Conservation (phyloP, 2,113 vertebrate genomes). For the Cynocephalus volans region DNA sequence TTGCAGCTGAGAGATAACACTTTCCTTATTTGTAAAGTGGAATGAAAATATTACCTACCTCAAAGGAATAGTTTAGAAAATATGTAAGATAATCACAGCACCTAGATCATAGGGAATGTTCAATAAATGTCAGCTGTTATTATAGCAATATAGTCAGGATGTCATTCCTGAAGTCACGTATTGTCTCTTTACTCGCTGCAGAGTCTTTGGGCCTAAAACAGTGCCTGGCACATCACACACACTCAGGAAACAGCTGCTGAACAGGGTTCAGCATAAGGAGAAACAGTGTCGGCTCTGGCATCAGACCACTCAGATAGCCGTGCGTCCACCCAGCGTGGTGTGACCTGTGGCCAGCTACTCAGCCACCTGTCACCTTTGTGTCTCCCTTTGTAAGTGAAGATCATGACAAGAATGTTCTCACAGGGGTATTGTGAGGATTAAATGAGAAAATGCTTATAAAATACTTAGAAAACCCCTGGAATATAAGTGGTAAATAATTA, state of each 20-base stretch:
- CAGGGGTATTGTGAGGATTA: background rate
- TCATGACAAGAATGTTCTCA: background rate
- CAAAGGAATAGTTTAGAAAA: background rate
- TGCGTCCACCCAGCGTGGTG: fast-evolving
- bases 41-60: background rate
- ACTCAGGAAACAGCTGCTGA: too few relatives aligned
- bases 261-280: fast-evolving
- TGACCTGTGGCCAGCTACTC: background rate
- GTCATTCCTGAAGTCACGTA: fast-evolving
- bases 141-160: background rate
- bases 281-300: fast-evolving
- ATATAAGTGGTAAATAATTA: background rate
- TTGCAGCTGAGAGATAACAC: background rate
- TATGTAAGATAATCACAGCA: background rate
- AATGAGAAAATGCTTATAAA: background rate
- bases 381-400: background rate
- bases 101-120: background rate
- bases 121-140: too few relatives aligned
- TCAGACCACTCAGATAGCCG: background rate
- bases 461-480: background rate
- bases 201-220: background rate
- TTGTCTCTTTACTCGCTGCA: background rate
- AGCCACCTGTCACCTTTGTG: background rate
- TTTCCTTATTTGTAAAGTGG: background rate
- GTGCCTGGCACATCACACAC: fast-evolving